phyloP scores from a whole-genome alignment of 1,140 invertebrate species.

The Meteorus sp. region DNA sequence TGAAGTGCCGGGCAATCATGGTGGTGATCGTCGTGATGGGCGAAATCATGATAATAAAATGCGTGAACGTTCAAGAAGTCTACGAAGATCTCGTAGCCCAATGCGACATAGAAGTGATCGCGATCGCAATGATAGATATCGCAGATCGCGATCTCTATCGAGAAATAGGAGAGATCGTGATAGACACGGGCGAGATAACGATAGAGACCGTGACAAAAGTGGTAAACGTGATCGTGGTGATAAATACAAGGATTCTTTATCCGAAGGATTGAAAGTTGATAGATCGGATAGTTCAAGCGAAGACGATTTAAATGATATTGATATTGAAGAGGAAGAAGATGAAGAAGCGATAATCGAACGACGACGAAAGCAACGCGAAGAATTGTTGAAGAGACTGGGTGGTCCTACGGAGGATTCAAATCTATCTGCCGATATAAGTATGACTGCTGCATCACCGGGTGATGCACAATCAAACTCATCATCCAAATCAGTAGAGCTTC shows the following conservation, averaged over 20 bases:
- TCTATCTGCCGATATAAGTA: conserved; percentile 49
- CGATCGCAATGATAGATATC: conserved; percentile 44
- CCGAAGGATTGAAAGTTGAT: conserved; percentile 73
- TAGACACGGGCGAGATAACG: conserved; percentile 42
- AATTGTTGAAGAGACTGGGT: conserved; percentile 75
- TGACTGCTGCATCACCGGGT: conserved; percentile 42
- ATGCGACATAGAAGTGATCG: conserved; percentile 41
- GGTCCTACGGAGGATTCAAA: conserved; percentile 67
- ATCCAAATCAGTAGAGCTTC: conserved; percentile 43
- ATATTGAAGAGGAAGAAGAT: conserved; percentile 88
- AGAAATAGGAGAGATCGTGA: conserved; percentile 48
- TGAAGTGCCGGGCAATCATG: conserved; percentile 29
- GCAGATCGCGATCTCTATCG: conserved; percentile 46
- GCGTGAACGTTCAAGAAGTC: conserved; percentile 42
- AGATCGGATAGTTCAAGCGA: conserved; percentile 64
- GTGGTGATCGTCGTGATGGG: conserved; percentile 40
- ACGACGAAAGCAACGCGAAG: conserved; percentile 85
- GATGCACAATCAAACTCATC: conserved; percentile 44
- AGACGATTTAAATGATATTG: conserved; percentile 74
- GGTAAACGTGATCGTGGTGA: conserved; percentile 61
- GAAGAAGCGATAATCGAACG: conserved; percentile 93
- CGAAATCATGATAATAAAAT: conserved; percentile 43
- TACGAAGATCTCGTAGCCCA: conserved; percentile 47
- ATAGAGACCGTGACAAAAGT: conserved; percentile 55
- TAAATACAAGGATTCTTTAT: conserved; percentile 81